These are phyloP conservation scores for Uria lomvia DNA, from an alignment of 2,113 vertebrate genomes.

Conservation along the genomic window DNA sequence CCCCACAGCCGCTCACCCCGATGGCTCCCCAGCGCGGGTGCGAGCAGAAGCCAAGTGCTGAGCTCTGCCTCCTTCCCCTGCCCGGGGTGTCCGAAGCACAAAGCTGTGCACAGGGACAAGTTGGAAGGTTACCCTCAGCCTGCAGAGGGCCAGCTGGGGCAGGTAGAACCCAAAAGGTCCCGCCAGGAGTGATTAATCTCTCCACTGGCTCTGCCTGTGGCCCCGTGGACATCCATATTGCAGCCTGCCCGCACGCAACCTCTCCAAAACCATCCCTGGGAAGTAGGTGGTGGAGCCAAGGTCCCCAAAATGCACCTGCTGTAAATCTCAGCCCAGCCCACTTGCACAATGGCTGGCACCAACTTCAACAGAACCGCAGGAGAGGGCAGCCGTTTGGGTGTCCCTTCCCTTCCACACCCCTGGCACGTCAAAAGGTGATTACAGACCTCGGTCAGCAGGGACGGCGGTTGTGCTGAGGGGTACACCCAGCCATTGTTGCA, in stretches of 20 bases:
- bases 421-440: accelerated
- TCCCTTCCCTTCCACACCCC: background rate
- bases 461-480: constrained; percentile 50
- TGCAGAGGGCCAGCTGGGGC: background rate
- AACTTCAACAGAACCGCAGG: background rate
- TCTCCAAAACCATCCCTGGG: background rate
- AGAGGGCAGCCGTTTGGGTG: accelerated
- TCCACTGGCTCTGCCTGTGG: background rate
- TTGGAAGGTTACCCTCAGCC: background rate
- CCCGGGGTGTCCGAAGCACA: background rate
- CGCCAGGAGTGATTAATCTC: background rate
- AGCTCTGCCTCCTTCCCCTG: background rate
- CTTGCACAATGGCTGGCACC: accelerated
- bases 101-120: background rate
- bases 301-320: background rate
- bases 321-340: background rate
- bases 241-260: background rate
- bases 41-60: background rate
- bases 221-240: accelerated
- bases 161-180: background rate
- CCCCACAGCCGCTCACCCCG: background rate
- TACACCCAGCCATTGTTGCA: constrained; percentile 78
- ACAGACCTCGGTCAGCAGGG: constrained; percentile 83
- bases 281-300: background rate
- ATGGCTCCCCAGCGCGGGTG: accelerated